phyloP scores from a whole-genome alignment of 2,113 vertebrate species.

The Ovibos moschatus region DNA sequence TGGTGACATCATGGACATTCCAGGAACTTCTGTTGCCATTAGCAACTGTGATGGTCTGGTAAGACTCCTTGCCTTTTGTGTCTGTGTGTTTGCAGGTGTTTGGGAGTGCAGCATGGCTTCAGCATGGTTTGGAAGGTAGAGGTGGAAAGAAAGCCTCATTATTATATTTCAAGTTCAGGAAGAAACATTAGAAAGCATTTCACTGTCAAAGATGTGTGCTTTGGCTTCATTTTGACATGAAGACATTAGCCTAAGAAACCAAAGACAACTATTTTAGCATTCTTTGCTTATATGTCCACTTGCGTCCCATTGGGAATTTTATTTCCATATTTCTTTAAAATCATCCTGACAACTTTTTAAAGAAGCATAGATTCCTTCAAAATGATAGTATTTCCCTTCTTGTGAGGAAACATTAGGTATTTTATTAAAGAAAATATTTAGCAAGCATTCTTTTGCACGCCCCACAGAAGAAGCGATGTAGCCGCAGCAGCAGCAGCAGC shows the following conservation, averaged over 20 bases:
- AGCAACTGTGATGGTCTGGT: constrained; percentile 99
- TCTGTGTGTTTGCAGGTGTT: background rate
- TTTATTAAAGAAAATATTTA: constrained; percentile 26
- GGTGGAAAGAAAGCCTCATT: constrained; percentile 1
- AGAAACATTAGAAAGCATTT: constrained; percentile 14
- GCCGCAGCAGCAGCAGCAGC: background rate
- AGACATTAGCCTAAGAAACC: constrained; percentile 20
- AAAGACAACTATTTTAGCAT: background rate
- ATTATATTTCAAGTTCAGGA: constrained; percentile 31
- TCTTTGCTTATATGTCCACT: constrained; percentile 25
- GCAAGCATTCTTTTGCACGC: background rate
- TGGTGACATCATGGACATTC: constrained; percentile 93
- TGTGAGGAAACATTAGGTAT: constrained; percentile 35
- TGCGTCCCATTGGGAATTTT: background rate
- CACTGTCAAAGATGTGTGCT: constrained; percentile 8
- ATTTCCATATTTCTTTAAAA: constrained; percentile 34
- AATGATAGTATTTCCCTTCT: constrained; percentile 33
- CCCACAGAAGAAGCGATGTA: background rate
- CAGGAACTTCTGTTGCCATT: constrained; percentile 93
- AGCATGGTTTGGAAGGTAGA: constrained; percentile 1
- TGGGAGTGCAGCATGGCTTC: background rate
- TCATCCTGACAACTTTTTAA: constrained; percentile 27
- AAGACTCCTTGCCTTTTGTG: constrained; percentile 76
- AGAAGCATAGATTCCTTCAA: constrained; percentile 30
- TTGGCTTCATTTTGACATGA: constrained; percentile 32